phyloP scores from a whole-genome alignment of 2,113 vertebrate genomes.

The Marmota monax region DNA sequence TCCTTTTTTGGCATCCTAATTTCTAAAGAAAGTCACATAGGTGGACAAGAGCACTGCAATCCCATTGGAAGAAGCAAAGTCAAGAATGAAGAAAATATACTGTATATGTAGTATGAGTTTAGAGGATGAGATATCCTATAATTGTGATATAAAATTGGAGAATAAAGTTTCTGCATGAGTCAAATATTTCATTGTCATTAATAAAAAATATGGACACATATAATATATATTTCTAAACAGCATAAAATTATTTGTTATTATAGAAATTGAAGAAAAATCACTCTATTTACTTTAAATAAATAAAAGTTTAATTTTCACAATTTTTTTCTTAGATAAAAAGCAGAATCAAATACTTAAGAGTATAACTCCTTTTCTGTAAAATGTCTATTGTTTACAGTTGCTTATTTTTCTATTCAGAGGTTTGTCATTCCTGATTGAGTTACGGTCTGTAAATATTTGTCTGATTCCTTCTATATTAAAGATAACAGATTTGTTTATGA shows the following conservation, averaged over 20 bases:
- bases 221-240: neutral
- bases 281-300: neutral
- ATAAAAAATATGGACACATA: neutral
- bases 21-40: neutral
- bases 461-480: neutral
- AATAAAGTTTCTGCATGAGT: neutral
- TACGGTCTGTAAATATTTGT: neutral
- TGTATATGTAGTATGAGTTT: neutral
- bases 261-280: neutral
- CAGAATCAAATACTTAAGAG: neutral
- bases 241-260: neutral
- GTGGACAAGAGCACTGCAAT: neutral
- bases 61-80: neutral
- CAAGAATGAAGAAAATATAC: neutral
- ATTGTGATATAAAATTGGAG: neutral
- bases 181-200: neutral
- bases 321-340: neutral
- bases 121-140: neutral
- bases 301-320: neutral
- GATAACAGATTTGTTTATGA: neutral
- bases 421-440: neutral
- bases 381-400: neutral
- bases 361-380: neutral
- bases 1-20: neutral
- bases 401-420: neutral